Percentiles rank a stretch among this genome's conserved stretches.
Conservation (phyloP, 1,140 invertebrate genomes). For the Campoletis sonorensis region DNA sequence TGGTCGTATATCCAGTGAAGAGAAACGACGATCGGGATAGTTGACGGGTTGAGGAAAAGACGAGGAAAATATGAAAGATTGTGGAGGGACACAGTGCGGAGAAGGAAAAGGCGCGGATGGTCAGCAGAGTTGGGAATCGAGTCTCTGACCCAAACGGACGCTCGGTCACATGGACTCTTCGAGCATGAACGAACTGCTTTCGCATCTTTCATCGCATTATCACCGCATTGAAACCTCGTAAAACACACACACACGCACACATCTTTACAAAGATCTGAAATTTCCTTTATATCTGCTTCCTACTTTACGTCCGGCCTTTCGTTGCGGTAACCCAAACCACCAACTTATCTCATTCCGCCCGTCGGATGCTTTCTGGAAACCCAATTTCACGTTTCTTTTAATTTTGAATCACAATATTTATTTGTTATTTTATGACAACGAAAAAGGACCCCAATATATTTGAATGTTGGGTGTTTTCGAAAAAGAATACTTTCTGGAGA, state of each 20-base stretch:
- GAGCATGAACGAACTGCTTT: conserved; percentile 65
- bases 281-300: conserved; percentile 57
- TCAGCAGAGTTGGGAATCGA: conserved; percentile 23
- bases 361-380: neutral
- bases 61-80: conserved; percentile 39
- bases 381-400: neutral
- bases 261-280: neutral
- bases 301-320: conserved; percentile 7
- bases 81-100: conserved; percentile 26
- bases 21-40: conserved; percentile 13
- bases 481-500: no score
- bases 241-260: conserved; percentile 56
- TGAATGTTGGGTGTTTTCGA: no score
- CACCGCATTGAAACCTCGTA: conserved; percentile 65
- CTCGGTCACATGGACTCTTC: conserved; percentile 65
- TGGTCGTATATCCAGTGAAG: neutral
- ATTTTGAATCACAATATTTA: neutral
- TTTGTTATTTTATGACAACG: neutral
- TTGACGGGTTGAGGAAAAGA: conserved; percentile 22
- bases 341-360: neutral
- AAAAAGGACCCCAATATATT: neutral
- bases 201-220: conserved; percentile 68
- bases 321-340: conserved; percentile 17
- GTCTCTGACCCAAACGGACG: conserved; percentile 47
- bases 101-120: neutral